A percentile compares a stretch with the other conserved stretches of the same genome.
Conservation (phyloP, 2,888 invertebrate genomes). For the Rhaphigaster nebulosa region DNA sequence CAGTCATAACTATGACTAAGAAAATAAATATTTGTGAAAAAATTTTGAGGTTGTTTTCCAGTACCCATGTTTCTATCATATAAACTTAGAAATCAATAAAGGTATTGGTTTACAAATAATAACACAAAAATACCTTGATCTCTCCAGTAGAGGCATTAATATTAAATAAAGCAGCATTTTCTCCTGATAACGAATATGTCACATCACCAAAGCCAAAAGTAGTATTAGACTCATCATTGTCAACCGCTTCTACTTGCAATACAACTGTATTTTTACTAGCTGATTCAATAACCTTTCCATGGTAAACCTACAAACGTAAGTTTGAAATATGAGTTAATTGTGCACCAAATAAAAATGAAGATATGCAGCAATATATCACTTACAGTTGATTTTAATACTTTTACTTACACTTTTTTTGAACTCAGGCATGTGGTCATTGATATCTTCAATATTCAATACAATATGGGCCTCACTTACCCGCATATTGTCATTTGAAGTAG, state of each 20-base stretch:
- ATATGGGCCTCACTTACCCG: constrained; percentile 67
- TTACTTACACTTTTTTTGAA: constrained; percentile 72
- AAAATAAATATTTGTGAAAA: background rate
- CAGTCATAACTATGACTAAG: background rate
- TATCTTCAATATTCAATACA: constrained; percentile 74
- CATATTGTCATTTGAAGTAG: constrained; percentile 68
- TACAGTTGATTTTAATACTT: background rate
- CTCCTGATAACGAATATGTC: constrained; percentile 79
- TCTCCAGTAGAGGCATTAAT: constrained; percentile 80
- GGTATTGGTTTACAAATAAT: background rate
- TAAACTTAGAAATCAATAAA: background rate
- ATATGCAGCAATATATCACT: background rate
- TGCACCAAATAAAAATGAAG: background rate
- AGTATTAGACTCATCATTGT: constrained; percentile 77
- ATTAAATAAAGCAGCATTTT: constrained; percentile 80
- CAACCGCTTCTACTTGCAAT: constrained; percentile 78
- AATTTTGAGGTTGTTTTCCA: background rate
- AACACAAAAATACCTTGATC: constrained; percentile 71
- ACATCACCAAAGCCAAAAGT: constrained; percentile 79
- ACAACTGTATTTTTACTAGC: constrained; percentile 78
- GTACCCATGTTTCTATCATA: background rate
- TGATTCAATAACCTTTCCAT: constrained; percentile 80
- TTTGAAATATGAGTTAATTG: background rate
- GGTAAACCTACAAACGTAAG: constrained; percentile 73
- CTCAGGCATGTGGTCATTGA: constrained; percentile 83